Evolutionary conservation across 2,113 vertebrate genomes (phyloP), one percentile per base, ranked within the genome.

Genomic region (Microtus ochrogaster): DNA sequence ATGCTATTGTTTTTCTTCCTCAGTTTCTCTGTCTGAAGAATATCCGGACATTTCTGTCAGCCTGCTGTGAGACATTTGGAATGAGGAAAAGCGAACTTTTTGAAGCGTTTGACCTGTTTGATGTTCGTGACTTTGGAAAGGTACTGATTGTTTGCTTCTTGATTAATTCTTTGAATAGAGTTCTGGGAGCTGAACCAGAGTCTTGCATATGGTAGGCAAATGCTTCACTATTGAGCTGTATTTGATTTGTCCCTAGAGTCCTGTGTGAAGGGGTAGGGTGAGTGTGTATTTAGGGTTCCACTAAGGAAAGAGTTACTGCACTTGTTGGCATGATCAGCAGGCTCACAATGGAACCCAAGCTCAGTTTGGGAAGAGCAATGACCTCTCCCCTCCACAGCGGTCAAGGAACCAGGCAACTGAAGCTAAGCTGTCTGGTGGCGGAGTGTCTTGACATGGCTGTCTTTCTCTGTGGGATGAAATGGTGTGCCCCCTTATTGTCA

Each of bases 11-110:
- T 96, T 93, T 87, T 77, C 9, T 33, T 87, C 92, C 65, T 7
- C 98, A 99, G 99, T 99, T 99, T 98, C 99, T 99, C 86, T 99
- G 99, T 98, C 97, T 99, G 99, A 99, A 99, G 99, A 99, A 99
- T 90, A 99, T 99, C 98, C 98, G 99, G 97, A 99, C 99, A 0
- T 99, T 99, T 97, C 99, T 99, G 97, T 97, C 96, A 0, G 99
- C 99, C 9, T 99, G 99, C 98, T 99, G 98, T 33, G 99, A 99
- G 68, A 98, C 98, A 5, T 99, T 99, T 97, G 99, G 98, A 47
- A 99, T 99, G 99, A 99, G 99, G 98, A 99, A 99, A 96, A 99
- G 98, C 28, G 99, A 99, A 96, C 99, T 99, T 92, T 99, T 99
- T n/a, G 99, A 99, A 97, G 99, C 99, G 6, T 99, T 99, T 63